These are phyloP conservation scores for Eupithecia dodoneata DNA, from an alignment of 2,888 invertebrate genomes.

Conservation along the genomic window DNA sequence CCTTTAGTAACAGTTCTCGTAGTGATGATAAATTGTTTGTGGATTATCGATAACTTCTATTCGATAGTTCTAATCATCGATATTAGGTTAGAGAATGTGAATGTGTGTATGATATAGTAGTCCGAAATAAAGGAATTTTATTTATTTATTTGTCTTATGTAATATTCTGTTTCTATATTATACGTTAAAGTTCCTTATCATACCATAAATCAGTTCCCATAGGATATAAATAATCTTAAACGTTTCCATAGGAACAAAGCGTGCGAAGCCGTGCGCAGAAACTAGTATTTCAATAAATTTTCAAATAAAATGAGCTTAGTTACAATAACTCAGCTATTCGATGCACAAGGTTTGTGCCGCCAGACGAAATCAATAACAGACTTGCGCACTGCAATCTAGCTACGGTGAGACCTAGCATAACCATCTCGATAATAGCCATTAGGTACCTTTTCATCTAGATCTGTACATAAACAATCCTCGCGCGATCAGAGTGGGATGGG, in stretches of 20 bases:
- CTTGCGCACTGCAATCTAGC: not conserved
- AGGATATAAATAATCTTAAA: too few species aligned
- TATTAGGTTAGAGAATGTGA: constrained; percentile 16
- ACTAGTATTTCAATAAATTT: not conserved
- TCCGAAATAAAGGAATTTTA: too few species aligned
- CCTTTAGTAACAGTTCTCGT: not conserved
- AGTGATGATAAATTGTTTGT: constrained; percentile 23
- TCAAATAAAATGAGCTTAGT: not conserved
- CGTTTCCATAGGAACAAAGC: too few species aligned
- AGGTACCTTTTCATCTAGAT: not conserved
- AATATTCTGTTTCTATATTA: too few species aligned
- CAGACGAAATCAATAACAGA: not conserved
- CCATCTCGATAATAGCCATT: not conserved
- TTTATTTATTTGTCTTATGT: too few species aligned
- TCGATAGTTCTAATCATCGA: constrained; percentile 16
- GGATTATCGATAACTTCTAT: constrained; percentile 20
- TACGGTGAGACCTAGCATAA: not conserved
- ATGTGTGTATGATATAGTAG: constrained; percentile 14
- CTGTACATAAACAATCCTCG: not conserved
- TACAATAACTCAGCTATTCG: not conserved
- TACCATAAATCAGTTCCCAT: too few species aligned
- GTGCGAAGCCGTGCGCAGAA: too few species aligned
- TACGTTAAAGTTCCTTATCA: too few species aligned
- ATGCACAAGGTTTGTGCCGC: not conserved
- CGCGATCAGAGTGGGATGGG: not conserved